Base-by-base conservation (phyloP, 2,113 vertebrate species). In the Salvelinus fontinalis region DNA sequence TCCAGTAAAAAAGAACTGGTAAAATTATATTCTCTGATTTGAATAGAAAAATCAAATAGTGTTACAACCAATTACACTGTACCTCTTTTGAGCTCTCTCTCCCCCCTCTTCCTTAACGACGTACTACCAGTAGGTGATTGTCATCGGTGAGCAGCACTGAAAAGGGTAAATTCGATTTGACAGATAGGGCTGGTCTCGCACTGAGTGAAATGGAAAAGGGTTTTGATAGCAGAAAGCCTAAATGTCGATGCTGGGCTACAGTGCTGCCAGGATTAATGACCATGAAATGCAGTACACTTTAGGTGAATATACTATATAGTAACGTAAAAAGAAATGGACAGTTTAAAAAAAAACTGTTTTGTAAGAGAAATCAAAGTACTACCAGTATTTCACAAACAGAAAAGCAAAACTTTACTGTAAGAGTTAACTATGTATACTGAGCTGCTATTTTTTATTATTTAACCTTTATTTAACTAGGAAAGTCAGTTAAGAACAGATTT, bases 141-240 rank as follows among this genome's bases (percentile, higher is more conserved):
- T 71, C 68, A 29, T 34, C 59, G 2, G 44, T 57, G 73, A 75
- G 51, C 75, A 71, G 68, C 54, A 74, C 64, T 39, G 72, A 22
- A 71, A 62, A 73, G 67, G 64, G 49, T 83, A 34, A 82, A 89
- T 88, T 85, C 31, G 60, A 81, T 86, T 87, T 81, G 78, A 85
- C 81, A 80, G 82, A 78, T 75, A 79, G 31, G 49, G 73, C 78
- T 54, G 71, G 76, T 77, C 80, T 39, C 74, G 29, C 68, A 9
- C 57, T 31, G 78, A 83, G 59, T 76, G 72, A 76, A 75, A 81
- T 24, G 79, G 13, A 69, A 69, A 87, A 82, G 44, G 20, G 71
- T 76, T 74, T 74, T 75, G 49, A 84, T 81, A 48, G 8, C 70
- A 67, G 70, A 77, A 75, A 77, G 71, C 84, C 70, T 29, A 24